Percentiles rank a stretch among this genome's conserved stretches.
Conservation (phyloP, 2,888 invertebrate genomes). For the Venusia cambrica region DNA sequence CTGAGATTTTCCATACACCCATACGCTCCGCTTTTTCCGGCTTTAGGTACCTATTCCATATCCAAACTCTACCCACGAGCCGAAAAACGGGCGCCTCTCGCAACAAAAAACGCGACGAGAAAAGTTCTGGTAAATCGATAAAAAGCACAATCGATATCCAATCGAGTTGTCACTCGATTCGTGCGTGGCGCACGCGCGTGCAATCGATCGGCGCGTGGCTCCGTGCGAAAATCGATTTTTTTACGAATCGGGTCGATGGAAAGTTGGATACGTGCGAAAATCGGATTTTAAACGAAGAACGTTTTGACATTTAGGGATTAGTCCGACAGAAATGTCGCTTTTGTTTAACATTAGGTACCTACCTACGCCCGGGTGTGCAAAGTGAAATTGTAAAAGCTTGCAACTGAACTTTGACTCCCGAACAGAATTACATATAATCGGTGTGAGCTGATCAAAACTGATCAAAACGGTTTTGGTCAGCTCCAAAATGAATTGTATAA, state of each 20-base stretch:
- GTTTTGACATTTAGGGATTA: no score
- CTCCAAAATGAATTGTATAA: no score
- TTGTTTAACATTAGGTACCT: no score
- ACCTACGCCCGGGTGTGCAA: no score
- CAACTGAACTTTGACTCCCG: no score
- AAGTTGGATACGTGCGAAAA: slow-evolving; percentile 2
- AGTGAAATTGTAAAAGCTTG: no score
- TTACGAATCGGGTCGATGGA: neutral
- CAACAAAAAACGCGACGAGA: slow-evolving; percentile 40
- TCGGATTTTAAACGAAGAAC: neutral
- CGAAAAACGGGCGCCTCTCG: slow-evolving; percentile 53
- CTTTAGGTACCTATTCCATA: slow-evolving; percentile 27
- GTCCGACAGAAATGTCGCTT: no score
- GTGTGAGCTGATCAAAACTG: no score
- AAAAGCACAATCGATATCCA: slow-evolving; percentile 57
- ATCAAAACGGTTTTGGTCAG: no score
- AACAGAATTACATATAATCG: no score
- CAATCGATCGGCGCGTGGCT: slow-evolving; percentile 58
- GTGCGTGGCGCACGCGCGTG: slow-evolving; percentile 69
- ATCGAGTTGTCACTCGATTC: slow-evolving; percentile 57
- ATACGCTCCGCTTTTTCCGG: slow-evolving; percentile 3
- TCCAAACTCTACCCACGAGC: slow-evolving; percentile 42
- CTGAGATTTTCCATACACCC: no score
- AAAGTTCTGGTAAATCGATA: slow-evolving; percentile 36
- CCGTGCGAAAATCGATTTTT: slow-evolving; percentile 58